Evolutionary conservation across 2,797 vertebrate genomes (phyloP).

Genomic region (Tapera naevia): DNA sequence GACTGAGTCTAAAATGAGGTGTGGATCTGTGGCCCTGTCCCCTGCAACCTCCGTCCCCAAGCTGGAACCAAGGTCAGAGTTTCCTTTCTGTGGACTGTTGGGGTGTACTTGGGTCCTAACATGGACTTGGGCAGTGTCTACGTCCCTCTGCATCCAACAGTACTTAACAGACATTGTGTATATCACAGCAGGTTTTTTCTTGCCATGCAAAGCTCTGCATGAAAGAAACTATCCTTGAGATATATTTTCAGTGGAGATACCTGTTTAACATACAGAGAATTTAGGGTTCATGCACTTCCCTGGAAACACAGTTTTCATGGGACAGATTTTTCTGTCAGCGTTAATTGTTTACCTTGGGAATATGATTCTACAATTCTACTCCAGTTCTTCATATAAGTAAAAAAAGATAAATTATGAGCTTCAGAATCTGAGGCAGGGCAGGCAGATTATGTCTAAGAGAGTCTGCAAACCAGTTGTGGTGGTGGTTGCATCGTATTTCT

Average conservation of each 20-base stretch:
- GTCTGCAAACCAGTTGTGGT: not conserved
- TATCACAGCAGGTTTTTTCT: not conserved
- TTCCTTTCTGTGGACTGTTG: not conserved
- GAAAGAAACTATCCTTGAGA: not conserved
- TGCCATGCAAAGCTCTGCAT: not conserved
- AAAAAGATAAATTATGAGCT: not conserved
- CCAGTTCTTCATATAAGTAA: not conserved
- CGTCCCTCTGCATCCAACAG: not conserved
- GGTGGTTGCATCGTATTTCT: not conserved
- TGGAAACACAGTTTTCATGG: not conserved
- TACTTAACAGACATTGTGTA: not conserved
- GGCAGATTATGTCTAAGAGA: not conserved
- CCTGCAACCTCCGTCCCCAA: not conserved
- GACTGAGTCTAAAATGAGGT: not conserved
- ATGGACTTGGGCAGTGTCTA: not conserved
- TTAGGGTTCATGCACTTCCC: not conserved
- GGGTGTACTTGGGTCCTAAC: rapidly evolving
- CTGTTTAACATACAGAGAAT: not conserved
- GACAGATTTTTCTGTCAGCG: not conserved
- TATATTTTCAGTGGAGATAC: not conserved
- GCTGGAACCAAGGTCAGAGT: not conserved
- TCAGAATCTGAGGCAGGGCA: not conserved
- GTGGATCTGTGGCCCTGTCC: not conserved
- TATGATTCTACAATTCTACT: not conserved
- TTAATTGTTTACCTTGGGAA: not conserved